These are phyloP conservation scores for Syngnathoides biaculeatus DNA, from an alignment of 2,113 vertebrate genomes.

Conservation along the genomic window DNA sequence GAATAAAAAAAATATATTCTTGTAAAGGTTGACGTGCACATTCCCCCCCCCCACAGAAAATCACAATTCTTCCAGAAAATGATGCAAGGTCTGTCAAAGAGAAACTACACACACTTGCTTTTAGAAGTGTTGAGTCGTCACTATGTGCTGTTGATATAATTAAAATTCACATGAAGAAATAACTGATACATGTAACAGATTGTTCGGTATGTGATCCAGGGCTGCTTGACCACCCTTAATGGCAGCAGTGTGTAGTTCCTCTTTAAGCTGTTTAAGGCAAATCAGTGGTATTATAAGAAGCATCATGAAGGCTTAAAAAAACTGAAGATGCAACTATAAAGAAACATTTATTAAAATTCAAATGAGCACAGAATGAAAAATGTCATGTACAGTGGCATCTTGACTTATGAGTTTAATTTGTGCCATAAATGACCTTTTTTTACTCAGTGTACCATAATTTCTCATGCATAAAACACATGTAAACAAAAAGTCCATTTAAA, in stretches of 20 bases:
- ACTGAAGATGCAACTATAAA: constrained; percentile 35
- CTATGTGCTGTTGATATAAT: background rate
- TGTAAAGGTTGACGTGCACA: background rate
- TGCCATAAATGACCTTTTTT: background rate
- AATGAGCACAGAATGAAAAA: background rate
- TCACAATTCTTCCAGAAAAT: background rate
- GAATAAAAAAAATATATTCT: background rate
- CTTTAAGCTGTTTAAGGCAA: constrained; percentile 3
- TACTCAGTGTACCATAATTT: background rate
- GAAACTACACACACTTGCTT: background rate
- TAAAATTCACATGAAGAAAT: background rate
- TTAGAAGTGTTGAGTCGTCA: background rate
- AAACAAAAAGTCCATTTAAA: too few relatives aligned
- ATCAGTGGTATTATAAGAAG: constrained; percentile 8
- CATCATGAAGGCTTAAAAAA: background rate
- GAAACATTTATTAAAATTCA: background rate
- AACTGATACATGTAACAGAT: background rate
- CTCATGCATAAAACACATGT: too few relatives aligned
- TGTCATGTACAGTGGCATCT: background rate
- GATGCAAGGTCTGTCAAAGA: background rate
- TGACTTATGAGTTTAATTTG: background rate
- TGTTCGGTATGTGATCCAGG: background rate
- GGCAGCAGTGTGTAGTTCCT: background rate
- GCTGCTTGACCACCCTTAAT: background rate
- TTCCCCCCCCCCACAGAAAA: background rate